Evolutionary conservation across 2,888 invertebrate species (phyloP).

Genomic region (Aleiodes testaceus): DNA sequence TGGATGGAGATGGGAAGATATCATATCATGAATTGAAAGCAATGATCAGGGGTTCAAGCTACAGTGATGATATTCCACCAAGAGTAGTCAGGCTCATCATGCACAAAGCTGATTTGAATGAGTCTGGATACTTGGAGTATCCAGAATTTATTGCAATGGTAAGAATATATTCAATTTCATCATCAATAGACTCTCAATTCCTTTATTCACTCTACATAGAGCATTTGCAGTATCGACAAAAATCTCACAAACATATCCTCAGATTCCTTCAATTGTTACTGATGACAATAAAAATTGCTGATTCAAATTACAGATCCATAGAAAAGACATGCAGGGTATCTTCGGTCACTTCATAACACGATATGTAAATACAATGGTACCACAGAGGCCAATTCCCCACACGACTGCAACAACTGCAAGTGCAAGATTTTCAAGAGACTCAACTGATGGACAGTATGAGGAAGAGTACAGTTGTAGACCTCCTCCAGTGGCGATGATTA

Average conservation of each 20-base stretch:
- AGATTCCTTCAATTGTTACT: not conserved
- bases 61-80: conserved; percentile 81
- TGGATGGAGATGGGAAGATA: conserved; percentile 81
- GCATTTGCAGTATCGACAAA: not conserved
- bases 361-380: conserved; percentile 77
- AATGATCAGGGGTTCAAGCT: conserved; percentile 77
- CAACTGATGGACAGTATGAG: conserved; percentile 85
- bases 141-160: conserved; percentile 84
- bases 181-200: not conserved
- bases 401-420: conserved; percentile 65
- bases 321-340: conserved; percentile 76
- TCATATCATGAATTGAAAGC: conserved; percentile 79
- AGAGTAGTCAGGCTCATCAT: conserved; percentile 81
- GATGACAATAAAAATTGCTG: conserved; percentile 3
- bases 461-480: conserved; percentile 95
- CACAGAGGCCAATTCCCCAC: conserved; percentile 71
- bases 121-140: conserved; percentile 81
- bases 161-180: conserved; percentile 59
- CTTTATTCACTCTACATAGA: not conserved
- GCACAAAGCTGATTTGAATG: conserved; percentile 78
- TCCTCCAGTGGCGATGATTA: conserved; percentile 92
- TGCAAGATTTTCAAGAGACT: conserved; percentile 73
- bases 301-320: conserved; percentile 64
- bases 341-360: conserved; percentile 79
- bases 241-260: not conserved